phyloP scores from a whole-genome alignment of 92 coral and sea anemone species.

The Parazoanthus swiftii region DNA sequence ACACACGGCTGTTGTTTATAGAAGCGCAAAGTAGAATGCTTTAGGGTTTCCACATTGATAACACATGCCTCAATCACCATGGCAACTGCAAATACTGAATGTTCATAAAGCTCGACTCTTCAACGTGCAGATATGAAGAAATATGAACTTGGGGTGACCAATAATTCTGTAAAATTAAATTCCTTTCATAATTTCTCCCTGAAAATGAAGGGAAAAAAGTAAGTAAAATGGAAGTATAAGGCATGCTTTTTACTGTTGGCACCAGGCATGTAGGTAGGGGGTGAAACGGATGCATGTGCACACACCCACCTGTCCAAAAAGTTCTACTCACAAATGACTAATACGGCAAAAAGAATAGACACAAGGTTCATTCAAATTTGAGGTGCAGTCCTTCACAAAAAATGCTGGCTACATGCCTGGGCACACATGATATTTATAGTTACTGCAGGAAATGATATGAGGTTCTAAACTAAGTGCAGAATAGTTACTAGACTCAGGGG shows the following conservation, averaged over 20 bases:
- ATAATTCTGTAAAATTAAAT: slow-evolving; percentile 32
- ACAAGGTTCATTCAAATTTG: too few relatives aligned
- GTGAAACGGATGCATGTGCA: too few relatives aligned
- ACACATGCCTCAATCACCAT: not conserved
- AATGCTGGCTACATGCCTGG: too few relatives aligned
- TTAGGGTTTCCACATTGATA: not conserved
- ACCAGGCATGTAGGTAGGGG: too few relatives aligned
- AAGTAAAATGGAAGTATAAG: not conserved
- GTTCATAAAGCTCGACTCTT: not conserved
- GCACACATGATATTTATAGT: too few relatives aligned
- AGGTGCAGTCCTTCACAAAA: too few relatives aligned
- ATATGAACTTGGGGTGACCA: slow-evolving; percentile 4
- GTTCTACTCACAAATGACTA: too few relatives aligned
- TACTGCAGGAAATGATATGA: not conserved
- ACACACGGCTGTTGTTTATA: not conserved
- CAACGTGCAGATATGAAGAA: not conserved
- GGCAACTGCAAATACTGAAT: not conserved
- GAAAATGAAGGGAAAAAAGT: not conserved
- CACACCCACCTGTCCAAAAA: too few relatives aligned
- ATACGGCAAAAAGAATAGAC: too few relatives aligned
- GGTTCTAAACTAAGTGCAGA: too few relatives aligned
- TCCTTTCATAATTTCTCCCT: slow-evolving; percentile 8
- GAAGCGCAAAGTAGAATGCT: not conserved
- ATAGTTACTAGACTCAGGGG: too few relatives aligned
- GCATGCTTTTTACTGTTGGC: not conserved